Base-by-base conservation (phyloP, 2,113 vertebrate species). In the Scartelaos histophorus region DNA sequence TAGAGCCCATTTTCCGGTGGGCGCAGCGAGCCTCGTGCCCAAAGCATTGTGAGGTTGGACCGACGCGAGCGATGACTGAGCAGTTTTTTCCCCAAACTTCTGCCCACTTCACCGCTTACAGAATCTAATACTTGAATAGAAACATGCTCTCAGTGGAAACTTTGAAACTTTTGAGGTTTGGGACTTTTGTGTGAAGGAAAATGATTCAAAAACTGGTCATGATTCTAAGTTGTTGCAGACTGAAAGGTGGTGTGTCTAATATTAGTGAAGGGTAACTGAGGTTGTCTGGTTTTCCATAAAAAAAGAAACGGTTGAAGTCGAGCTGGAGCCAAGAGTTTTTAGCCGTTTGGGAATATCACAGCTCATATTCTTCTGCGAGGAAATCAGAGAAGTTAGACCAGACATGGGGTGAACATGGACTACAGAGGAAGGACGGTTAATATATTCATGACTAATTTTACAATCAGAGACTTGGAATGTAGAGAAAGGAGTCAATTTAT, bases 111-210 rank as follows among this genome's bases (percentile, higher is more conserved):
- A 67, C 67, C 53, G 67, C 34, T 73, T 65, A 71, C 80, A 76
- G 24, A 34, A 86, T 84, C 85, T 79, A 70, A 64, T 57, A 82
- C 67, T 54, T 76, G 86, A 86, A 76, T 79, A 86, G 88, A 89
- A 91, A 58, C 34, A 71, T 78, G 83, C 47, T 84, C 89, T 92
- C 90, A 90, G 89, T 79, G 83, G 87, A 92, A 90, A 90, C 75
- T 16, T 61, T 61, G 25, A 61, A 67, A 81, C 75, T 71, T 86
- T 85, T 87, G 86, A 80, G 90, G 86, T 87, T 89, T 64, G 19
- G 84, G 71, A 25, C 77, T 76, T 88, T 84, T 80, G 80, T 87
- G 76, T 80, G 51, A 82, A 83, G 85, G 82, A 89, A 86, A 88
- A 85, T 78, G 15, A 85, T 80, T 87, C 78, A 73, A 69, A 80